Evolutionary conservation across 2,113 vertebrate species (phyloP).

Genomic region (Orientallactaga bullata): DNA sequence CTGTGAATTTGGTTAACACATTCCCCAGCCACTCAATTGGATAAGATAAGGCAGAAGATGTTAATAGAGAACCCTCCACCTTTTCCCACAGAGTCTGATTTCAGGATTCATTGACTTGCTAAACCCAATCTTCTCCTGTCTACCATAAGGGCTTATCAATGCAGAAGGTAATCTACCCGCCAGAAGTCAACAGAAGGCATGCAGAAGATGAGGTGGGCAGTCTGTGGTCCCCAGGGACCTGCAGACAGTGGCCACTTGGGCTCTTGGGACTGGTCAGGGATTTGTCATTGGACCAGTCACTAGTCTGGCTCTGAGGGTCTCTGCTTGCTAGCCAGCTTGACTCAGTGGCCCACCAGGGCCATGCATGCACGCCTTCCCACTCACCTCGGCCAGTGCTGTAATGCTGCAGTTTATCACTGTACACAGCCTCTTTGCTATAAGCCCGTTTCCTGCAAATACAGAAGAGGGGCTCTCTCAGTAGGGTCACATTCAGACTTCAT

Average conservation of each 20-base stretch:
- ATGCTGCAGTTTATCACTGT: constrained; percentile 98
- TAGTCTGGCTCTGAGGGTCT: background rate
- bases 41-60: constrained; percentile 77
- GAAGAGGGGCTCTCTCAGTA: constrained; percentile 46
- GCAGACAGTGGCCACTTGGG: background rate
- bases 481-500: fast-evolving
- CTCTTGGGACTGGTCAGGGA: background rate
- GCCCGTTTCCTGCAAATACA: constrained; percentile 92
- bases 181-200: background rate
- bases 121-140: constrained; percentile 67
- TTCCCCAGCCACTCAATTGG: constrained; percentile 63
- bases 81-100: constrained; percentile 72
- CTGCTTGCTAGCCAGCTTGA: no score
- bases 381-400: constrained; percentile 99
- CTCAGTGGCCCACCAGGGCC: background rate
- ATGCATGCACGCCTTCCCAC: constrained; percentile 54
- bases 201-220: background rate
- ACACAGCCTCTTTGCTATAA: constrained; percentile 98
- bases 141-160: constrained; percentile 66
- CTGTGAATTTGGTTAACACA: constrained; percentile 79
- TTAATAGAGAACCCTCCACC: constrained; percentile 74
- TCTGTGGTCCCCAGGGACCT: background rate
- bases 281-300: background rate
- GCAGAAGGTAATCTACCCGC: constrained; percentile 55
- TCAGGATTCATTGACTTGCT: constrained; percentile 78